phyloP scores from a whole-genome alignment of 2,888 invertebrate species.

The Perizoma affinitatum region DNA sequence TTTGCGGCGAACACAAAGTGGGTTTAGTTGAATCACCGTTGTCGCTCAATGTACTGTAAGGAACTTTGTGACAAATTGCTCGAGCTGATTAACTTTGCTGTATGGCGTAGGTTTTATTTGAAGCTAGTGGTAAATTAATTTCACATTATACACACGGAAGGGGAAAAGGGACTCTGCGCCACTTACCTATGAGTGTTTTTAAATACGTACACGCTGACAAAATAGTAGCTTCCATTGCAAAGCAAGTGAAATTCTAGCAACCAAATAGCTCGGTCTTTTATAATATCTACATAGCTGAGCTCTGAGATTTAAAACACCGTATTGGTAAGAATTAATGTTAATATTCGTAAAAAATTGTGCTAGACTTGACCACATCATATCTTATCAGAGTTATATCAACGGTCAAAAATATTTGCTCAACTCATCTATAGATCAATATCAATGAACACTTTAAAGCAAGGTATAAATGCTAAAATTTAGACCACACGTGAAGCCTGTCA shows the following conservation, averaged over 20 bases:
- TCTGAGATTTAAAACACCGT: background rate
- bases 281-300: background rate
- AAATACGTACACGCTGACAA: too few species aligned
- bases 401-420: slow-evolving; percentile 11
- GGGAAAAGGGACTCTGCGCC: too few species aligned
- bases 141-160: background rate
- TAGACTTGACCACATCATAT: slow-evolving; percentile 11
- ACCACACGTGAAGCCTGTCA: slow-evolving; percentile 69
- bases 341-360: background rate
- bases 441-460: slow-evolving; percentile 32
- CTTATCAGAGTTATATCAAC: slow-evolving; percentile 10
- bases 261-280: too few species aligned
- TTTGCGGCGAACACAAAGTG: slow-evolving; percentile 31
- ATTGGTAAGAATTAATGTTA: too few species aligned
- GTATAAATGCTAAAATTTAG: slow-evolving; percentile 51
- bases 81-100: slow-evolving; percentile 26
- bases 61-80: slow-evolving; percentile 32
- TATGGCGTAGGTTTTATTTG: slow-evolving; percentile 7
- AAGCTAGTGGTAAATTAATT: slow-evolving; percentile 9
- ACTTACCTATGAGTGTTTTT: too few species aligned
- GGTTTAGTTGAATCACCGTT: slow-evolving; percentile 31
- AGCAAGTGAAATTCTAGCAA: too few species aligned
- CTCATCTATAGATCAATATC: slow-evolving; percentile 19
- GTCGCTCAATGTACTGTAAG: slow-evolving; percentile 32
- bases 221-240: too few species aligned